Evolutionary conservation across 2,113 vertebrate genomes (phyloP).

Genomic region (Dipodomys ordii): DNA sequence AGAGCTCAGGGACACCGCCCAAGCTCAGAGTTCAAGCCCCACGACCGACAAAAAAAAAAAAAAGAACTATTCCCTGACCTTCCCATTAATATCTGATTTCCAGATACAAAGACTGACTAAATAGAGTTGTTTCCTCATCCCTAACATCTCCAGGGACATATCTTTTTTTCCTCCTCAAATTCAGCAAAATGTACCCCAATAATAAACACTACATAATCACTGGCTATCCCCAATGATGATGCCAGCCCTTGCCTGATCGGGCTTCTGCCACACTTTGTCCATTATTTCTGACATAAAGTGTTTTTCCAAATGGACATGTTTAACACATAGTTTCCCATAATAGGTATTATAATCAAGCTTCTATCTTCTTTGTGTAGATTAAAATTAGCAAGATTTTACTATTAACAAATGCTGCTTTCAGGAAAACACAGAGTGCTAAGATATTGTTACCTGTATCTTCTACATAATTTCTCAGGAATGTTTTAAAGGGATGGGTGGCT

Average conservation of each 20-base stretch:
- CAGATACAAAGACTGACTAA: not conserved
- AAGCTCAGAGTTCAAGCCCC: no score
- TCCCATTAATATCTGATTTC: not conserved
- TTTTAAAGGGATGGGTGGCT: slow-evolving; percentile 63
- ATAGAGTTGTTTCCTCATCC: not conserved
- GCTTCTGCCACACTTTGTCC: not conserved
- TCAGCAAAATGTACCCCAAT: not conserved
- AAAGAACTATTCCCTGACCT: not conserved
- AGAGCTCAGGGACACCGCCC: no score
- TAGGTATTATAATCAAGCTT: not conserved
- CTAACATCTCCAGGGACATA: not conserved
- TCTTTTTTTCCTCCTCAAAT: slow-evolving; percentile 6
- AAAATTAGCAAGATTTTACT: slow-evolving; percentile 21
- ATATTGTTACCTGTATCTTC: slow-evolving; percentile 44
- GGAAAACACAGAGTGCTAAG: slow-evolving; percentile 35
- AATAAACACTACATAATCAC: not conserved
- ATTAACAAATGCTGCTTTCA: slow-evolving; percentile 36
- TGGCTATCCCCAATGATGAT: not conserved
- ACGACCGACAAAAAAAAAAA: not conserved
- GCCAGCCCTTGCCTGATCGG: not conserved
- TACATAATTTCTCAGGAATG: slow-evolving; percentile 67
- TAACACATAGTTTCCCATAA: slow-evolving; percentile 15
- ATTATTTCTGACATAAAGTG: slow-evolving; percentile 26
- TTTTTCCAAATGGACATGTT: slow-evolving; percentile 19
- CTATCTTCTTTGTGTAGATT: slow-evolving; percentile 1